Evolutionary conservation across 2,797 vertebrate genomes (phyloP).

Genomic region (Thalassophryne amazonica): DNA sequence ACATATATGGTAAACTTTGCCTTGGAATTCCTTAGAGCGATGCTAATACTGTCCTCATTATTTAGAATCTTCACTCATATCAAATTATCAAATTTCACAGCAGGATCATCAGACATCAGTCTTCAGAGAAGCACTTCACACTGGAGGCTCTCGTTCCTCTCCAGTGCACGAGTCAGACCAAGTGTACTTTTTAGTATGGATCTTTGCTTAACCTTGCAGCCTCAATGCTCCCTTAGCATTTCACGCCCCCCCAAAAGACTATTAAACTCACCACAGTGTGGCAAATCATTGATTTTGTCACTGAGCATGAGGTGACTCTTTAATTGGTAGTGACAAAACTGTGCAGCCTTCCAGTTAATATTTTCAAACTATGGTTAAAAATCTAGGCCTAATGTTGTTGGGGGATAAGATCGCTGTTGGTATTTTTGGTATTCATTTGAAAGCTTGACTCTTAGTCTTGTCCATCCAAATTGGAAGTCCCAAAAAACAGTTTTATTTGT

Average conservation of each 20-base stretch:
- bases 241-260: conserved; percentile 46
- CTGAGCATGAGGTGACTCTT: conserved; percentile 46
- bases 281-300: conserved; percentile 72
- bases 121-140: conserved; percentile 41
- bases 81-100: conserved; percentile 26
- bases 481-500: too few species aligned
- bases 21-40: conserved; percentile 40
- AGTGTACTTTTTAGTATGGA: conserved; percentile 50
- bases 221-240: conserved; percentile 43
- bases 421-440: too few species aligned
- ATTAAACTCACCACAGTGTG: conserved; percentile 55
- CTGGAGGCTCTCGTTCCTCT: conserved; percentile 27
- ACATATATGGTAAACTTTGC: too few species aligned
- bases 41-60: conserved; percentile 53
- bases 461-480: too few species aligned
- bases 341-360: conserved; percentile 27
- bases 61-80: conserved; percentile 57
- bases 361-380: conserved; percentile 26
- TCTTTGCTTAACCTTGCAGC: conserved; percentile 53
- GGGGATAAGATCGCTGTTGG: neutral
- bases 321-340: conserved; percentile 61
- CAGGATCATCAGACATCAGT: conserved; percentile 46
- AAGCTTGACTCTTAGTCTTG: too few species aligned
- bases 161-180: conserved; percentile 9
- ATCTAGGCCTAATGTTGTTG: conserved; percentile 8